Percentiles rank a stretch among this genome's conserved stretches.
Evolutionary conservation across 2,797 vertebrate genomes (phyloP).

Genomic region (Psittacula echo): DNA sequence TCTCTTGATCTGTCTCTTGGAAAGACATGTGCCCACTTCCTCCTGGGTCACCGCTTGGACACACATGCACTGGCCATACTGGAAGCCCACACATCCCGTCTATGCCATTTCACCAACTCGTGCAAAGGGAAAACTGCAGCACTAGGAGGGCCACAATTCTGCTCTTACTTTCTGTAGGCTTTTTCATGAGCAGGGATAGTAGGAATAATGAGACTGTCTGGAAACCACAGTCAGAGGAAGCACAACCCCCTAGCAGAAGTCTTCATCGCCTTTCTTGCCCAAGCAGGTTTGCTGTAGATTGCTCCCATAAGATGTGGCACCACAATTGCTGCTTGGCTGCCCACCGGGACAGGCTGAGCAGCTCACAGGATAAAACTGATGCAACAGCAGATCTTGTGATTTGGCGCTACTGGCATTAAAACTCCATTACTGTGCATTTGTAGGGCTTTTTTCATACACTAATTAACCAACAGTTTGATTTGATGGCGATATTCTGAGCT

Average conservation of each 20-base stretch:
- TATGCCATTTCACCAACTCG: neutral
- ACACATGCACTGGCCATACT: neutral
- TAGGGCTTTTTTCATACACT: accelerated
- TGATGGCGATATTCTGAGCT: neutral
- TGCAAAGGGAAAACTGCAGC: neutral
- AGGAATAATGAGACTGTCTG: neutral
- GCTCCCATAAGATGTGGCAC: accelerated
- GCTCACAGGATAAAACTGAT: neutral
- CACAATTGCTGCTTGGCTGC: neutral
- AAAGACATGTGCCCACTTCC: accelerated
- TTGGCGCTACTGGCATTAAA: neutral
- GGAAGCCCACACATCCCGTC: neutral
- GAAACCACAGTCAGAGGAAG: neutral
- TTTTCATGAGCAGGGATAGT: neutral
- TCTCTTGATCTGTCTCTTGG: neutral
- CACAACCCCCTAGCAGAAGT: neutral
- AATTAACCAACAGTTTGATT: slow-evolving; percentile 23
- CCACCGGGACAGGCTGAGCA: accelerated
- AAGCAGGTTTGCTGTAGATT: neutral
- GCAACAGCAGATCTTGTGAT: neutral
- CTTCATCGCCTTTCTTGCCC: neutral
- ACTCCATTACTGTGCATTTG: neutral
- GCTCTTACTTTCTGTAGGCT: neutral
- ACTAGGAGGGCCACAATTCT: neutral
- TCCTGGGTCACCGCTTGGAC: neutral